Evolutionary conservation across 37 sponge, comb jelly and placozoan genomes (phyloP).

Genomic region (Cladorhizidae sp.): DNA sequence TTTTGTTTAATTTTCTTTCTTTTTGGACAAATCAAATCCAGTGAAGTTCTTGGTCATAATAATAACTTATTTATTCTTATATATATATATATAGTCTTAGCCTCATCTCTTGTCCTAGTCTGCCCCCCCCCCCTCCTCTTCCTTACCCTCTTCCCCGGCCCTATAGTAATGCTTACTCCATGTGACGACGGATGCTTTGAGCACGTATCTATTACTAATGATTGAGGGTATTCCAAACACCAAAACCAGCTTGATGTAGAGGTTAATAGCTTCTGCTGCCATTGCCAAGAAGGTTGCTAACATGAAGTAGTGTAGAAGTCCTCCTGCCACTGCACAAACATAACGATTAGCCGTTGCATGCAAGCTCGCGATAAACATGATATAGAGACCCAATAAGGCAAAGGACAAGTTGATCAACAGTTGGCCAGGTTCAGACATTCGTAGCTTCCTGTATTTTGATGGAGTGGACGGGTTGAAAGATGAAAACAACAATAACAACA

Average conservation of each 20-base stretch:
- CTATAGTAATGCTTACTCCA: conserved; percentile 43
- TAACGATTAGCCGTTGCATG: not conserved
- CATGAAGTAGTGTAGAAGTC: conserved; percentile 59
- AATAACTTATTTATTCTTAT: no score
- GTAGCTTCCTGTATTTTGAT: not conserved
- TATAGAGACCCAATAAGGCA: conserved; percentile 45
- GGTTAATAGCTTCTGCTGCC: conserved; percentile 59
- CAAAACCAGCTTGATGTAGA: conserved; percentile 42
- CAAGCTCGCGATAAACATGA: conserved; percentile 26
- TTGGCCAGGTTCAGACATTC: not conserved
- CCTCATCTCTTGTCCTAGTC: no score
- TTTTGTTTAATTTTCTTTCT: no score
- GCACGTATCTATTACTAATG: not conserved
- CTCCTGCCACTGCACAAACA: conserved; percentile 25
- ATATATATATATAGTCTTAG: no score
- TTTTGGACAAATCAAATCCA: no score
- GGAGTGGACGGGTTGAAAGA: no score
- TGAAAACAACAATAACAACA: no score
- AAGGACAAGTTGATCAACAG: conserved; percentile 19
- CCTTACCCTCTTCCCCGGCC: no score
- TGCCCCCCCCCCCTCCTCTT: no score
- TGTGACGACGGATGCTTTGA: conserved; percentile 21
- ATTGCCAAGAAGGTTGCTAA: conserved; percentile 34
- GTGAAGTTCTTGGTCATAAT: no score
- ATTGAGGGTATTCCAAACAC: conserved; percentile 13